Conservation (phyloP, 1,140 invertebrate species). For the Euwallacea fornicatus region DNA sequence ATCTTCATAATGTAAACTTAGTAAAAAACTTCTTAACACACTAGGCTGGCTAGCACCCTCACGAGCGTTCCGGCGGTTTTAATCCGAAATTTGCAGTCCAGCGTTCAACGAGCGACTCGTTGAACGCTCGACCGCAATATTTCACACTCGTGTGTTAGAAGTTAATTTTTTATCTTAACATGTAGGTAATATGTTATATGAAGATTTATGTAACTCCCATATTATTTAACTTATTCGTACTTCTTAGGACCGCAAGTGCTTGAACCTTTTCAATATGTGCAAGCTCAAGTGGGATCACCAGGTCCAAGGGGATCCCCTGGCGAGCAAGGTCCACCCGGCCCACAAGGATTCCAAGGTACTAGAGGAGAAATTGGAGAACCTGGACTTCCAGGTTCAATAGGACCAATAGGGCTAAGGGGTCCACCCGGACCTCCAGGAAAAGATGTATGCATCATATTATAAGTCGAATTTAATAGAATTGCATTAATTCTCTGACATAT, state of each 20-base stretch:
- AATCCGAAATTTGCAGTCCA: too few relatives aligned
- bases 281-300: slow-evolving; percentile 73
- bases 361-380: slow-evolving; percentile 75
- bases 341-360: slow-evolving; percentile 79
- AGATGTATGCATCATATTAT: slow-evolving; percentile 60
- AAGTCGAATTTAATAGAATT: background rate
- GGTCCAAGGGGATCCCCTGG: slow-evolving; percentile 72
- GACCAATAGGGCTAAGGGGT: slow-evolving; percentile 66
- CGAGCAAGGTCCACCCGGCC: slow-evolving; percentile 66
- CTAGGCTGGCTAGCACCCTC: too few relatives aligned
- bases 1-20: too few relatives aligned
- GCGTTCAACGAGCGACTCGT: too few relatives aligned
- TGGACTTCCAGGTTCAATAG: slow-evolving; percentile 64
- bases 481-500: background rate
- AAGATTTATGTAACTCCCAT: too few relatives aligned
- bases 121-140: too few relatives aligned
- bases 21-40: too few relatives aligned
- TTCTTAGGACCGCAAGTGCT: slow-evolving; percentile 54
- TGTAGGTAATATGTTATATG: too few relatives aligned
- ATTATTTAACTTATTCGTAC: background rate
- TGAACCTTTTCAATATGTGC: slow-evolving; percentile 73
- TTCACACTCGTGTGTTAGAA: too few relatives aligned
- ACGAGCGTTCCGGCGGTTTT: too few relatives aligned
- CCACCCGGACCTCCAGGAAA: slow-evolving; percentile 73
- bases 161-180: too few relatives aligned